Conservation (phyloP, 2,113 vertebrate species). For the Ahaetulla prasina region DNA sequence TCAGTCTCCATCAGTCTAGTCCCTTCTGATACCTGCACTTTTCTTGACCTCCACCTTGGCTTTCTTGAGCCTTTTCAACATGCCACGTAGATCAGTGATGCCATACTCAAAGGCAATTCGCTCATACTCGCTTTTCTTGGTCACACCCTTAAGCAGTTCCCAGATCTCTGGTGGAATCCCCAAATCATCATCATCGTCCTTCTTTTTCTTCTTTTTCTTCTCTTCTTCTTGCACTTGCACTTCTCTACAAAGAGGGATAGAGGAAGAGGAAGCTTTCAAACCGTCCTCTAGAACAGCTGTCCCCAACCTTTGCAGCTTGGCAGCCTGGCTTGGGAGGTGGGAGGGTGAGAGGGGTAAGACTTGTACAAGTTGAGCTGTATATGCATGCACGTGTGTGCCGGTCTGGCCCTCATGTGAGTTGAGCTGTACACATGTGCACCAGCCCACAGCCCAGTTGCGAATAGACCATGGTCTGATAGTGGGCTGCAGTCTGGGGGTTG, state of each 20-base stretch:
- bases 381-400: not conserved
- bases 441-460: not conserved
- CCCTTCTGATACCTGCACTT: slow-evolving; percentile 68
- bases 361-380: not conserved
- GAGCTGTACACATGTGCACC: not conserved
- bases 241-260: slow-evolving; percentile 55
- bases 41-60: slow-evolving; percentile 82
- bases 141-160: slow-evolving; percentile 79
- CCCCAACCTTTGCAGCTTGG: not conserved
- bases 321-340: not conserved
- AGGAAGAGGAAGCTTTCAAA: not conserved
- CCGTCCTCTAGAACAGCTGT: not conserved
- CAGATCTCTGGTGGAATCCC: slow-evolving; percentile 79
- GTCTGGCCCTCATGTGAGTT: not conserved
- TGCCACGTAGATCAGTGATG: slow-evolving; percentile 88
- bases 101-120: slow-evolving; percentile 89
- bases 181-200: slow-evolving; percentile 66
- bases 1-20: not conserved
- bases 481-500: accelerated
- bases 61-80: slow-evolving; percentile 86
- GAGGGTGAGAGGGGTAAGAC: not conserved
- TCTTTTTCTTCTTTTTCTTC: slow-evolving; percentile 69
- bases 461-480: not conserved
- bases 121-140: slow-evolving; percentile 89
- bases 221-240: slow-evolving; percentile 37